phyloP scores from a whole-genome alignment of 2,888 invertebrate genomes.

The Habrosyne pyritoides region DNA sequence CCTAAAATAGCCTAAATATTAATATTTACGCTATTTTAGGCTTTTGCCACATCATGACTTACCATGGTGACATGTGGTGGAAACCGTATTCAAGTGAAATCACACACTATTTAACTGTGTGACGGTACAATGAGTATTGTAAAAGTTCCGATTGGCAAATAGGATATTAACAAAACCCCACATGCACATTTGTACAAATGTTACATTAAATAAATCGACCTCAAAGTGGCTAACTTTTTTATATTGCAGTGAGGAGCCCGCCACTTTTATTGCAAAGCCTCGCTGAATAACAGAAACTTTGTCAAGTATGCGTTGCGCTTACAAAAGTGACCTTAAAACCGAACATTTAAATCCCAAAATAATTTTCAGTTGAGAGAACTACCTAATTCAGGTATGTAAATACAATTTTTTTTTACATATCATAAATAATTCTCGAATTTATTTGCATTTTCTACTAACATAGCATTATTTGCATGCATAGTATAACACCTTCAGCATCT shows the following conservation, averaged over 20 bases:
- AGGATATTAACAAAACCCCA: no score
- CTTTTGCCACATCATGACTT: no score
- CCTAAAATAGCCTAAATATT: no score
- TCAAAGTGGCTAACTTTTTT: conserved; percentile 61
- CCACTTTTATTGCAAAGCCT: conserved; percentile 47
- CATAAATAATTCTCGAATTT: neutral
- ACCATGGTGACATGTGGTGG: no score
- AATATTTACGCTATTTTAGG: no score
- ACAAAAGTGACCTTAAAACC: conserved; percentile 38
- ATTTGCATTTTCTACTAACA: neutral
- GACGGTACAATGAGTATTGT: no score
- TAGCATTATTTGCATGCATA: neutral
- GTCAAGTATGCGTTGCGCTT: conserved; percentile 42
- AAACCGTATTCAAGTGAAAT: no score
- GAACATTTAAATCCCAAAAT: conserved; percentile 30
- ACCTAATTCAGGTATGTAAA: neutral
- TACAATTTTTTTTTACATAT: neutral
- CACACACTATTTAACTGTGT: no score
- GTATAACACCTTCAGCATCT: neutral
- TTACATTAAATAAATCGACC: conserved; percentile 53
- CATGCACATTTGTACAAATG: conserved; percentile 28
- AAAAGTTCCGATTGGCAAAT: no score
- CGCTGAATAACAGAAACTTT: conserved; percentile 39
- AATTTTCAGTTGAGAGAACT: conserved; percentile 27
- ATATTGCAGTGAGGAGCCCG: conserved; percentile 44